Evolutionary conservation across 2,113 vertebrate species (phyloP), one percentile per base, ranked within the genome.

Genomic region (Epinephelus lanceolatus): DNA sequence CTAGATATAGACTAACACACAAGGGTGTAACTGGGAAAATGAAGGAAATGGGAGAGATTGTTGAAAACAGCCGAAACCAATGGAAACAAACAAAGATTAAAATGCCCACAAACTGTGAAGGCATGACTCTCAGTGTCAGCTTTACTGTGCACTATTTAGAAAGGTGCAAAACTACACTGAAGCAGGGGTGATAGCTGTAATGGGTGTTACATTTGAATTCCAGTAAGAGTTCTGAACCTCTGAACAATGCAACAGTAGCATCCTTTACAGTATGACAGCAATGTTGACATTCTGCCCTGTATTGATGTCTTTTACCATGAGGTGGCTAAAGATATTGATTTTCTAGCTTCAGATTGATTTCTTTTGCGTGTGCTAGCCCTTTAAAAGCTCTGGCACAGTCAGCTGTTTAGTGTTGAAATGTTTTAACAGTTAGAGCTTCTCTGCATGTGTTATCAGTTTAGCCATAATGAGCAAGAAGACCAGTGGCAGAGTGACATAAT

Each of bases 21-120:
- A 83, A 71, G 91, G 92, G 92, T 85, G 91, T 78, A 81, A 83
- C 91, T 88, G 74, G 90, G 83, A 89, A 89, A 88, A 49, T 21
- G 42, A n/a, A 73, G 89, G 84, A 91, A 84, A 86, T 76, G 57
- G 86, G 63, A 56, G 67, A 81, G 85, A 87, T 71, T 71, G 76
- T 12, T 84, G 66, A 85, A 91, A 93, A 88, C 52, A 89, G 63
- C 30, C 51, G 25, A 83, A 84, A 82, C 63, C 68, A 87, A 37
- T 83, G 73, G 57, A 92, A 86, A 89, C 71, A 81, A 86, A 89
- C 57, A 73, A 5, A 62, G 71, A 73, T 40, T 63, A 25, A 76
- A 51, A 75, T 74, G 51, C n/a, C 45, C 18, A n/a, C 53, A 52
- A 42, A 75, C 21, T 71, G 37, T n/a, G 12, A 5, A 27, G 30